Evolutionary conservation across 2,113 vertebrate genomes (phyloP).

Genomic region (Nicator chloris): DNA sequence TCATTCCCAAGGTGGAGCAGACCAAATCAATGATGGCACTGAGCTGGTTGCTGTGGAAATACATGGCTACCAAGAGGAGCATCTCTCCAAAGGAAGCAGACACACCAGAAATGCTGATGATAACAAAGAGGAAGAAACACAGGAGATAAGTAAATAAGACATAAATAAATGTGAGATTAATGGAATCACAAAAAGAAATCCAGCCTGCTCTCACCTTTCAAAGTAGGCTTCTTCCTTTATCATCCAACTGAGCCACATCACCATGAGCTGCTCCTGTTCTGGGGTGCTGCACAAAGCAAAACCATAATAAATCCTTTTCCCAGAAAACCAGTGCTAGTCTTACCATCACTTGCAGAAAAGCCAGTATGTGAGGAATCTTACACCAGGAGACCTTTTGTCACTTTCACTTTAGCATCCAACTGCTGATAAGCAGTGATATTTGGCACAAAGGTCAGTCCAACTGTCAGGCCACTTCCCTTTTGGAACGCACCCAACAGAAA

Average conservation of each 20-base stretch:
- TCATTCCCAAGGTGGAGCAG: conserved; percentile 96
- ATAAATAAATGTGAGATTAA: background rate
- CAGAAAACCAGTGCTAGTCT: background rate
- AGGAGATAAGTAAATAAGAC: background rate
- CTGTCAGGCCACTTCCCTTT: background rate
- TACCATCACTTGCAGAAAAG: background rate
- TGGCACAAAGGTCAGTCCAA: background rate
- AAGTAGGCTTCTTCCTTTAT: conserved; percentile 99
- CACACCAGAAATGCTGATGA: conserved; percentile 90
- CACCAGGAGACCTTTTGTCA: background rate
- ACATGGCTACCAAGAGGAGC: conserved; percentile 98
- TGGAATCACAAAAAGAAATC: background rate
- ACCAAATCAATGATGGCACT: conserved; percentile 94
- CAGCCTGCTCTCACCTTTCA: conserved; percentile 82
- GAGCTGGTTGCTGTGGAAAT: conserved; percentile 98
- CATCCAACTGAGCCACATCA: conserved; percentile 99
- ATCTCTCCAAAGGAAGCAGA: conserved; percentile 99
- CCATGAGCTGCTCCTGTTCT: conserved; percentile 96
- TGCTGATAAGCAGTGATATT: background rate
- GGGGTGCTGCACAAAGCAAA: conserved; percentile 82
- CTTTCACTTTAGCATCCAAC: background rate
- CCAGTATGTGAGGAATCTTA: background rate
- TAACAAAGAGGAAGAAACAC: background rate
- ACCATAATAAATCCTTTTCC: background rate
- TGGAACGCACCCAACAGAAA: background rate